Evolutionary conservation across 2,888 invertebrate genomes (phyloP).

Genomic region (Chorisops tibialis): DNA sequence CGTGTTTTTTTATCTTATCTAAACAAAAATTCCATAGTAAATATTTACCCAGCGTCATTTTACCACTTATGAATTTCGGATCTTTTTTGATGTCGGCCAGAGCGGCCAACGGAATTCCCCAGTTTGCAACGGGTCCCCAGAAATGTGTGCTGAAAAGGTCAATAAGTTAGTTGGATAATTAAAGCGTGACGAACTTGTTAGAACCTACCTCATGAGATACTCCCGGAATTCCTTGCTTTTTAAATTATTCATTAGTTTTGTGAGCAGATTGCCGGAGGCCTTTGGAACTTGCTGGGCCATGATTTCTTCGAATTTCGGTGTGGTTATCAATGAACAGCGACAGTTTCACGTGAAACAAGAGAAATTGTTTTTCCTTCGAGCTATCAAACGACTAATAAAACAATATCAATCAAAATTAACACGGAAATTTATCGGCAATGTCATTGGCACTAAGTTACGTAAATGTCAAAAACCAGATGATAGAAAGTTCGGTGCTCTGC

Average conservation of each 20-base stretch:
- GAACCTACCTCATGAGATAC: conserved; percentile 77
- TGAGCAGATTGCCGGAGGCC: conserved; percentile 34
- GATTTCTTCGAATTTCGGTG: too few species aligned
- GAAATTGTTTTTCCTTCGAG: too few species aligned
- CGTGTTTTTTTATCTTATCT: background rate
- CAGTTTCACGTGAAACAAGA: too few species aligned
- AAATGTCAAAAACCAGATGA: too few species aligned
- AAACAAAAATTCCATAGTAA: background rate
- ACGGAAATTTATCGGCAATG: background rate
- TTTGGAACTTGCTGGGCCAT: conserved; percentile 34
- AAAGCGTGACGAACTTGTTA: too few species aligned
- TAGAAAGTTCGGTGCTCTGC: too few species aligned
- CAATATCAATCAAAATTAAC: too few species aligned
- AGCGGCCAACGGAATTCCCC: conserved; percentile 97
- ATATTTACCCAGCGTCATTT: conserved; percentile 84
- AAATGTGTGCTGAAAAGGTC: conserved; percentile 91
- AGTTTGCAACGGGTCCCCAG: conserved; percentile 98
- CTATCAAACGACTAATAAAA: too few species aligned
- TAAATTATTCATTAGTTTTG: conserved; percentile 59
- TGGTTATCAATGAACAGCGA: too few species aligned
- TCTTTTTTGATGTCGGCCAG: conserved; percentile 86
- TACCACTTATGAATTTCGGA: conserved; percentile 91
- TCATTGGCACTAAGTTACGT: conserved; percentile 16
- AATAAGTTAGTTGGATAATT: too few species aligned
- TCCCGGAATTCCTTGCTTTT: conserved; percentile 80